These are phyloP conservation scores for Chaetophractus vellerosus DNA, from an alignment of 2,797 vertebrate genomes.

Conservation along the genomic window DNA sequence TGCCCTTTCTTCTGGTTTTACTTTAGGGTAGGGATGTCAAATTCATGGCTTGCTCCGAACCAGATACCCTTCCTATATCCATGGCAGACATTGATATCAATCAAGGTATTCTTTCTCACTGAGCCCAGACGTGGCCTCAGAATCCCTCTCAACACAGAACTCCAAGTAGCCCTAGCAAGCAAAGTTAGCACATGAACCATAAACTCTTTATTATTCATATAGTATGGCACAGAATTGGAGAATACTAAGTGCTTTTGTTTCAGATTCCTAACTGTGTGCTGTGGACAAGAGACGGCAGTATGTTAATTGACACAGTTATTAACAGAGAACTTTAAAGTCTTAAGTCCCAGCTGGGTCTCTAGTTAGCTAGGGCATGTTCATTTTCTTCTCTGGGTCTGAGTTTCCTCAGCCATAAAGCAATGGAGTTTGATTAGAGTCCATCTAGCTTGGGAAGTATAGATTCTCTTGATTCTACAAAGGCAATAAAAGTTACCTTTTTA, in stretches of 20 bases:
- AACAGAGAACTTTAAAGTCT: background rate
- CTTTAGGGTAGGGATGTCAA: background rate
- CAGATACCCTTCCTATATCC: background rate
- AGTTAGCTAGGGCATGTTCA: background rate
- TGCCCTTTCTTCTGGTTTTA: background rate
- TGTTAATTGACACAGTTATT: background rate
- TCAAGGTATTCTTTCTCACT: slow-evolving; percentile 13
- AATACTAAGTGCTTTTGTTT: background rate
- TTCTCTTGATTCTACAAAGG: background rate
- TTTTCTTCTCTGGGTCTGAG: background rate
- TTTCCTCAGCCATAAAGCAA: background rate
- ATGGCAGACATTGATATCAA: background rate
- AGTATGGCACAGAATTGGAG: background rate
- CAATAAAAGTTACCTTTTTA: background rate
- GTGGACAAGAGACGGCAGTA: background rate
- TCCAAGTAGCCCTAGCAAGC: background rate
- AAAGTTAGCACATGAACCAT: background rate
- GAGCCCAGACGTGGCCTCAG: background rate
- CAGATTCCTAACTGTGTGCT: background rate
- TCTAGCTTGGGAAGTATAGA: background rate
- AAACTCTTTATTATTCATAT: background rate
- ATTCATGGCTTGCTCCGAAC: background rate
- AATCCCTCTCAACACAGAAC: background rate
- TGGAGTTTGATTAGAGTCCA: background rate
- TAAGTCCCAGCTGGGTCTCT: background rate